A percentile compares a stretch with the other conserved stretches of the same genome.
These are phyloP conservation scores for Drosophila atripex DNA, from an alignment of 2,888 invertebrate species.

Conservation along the genomic window DNA sequence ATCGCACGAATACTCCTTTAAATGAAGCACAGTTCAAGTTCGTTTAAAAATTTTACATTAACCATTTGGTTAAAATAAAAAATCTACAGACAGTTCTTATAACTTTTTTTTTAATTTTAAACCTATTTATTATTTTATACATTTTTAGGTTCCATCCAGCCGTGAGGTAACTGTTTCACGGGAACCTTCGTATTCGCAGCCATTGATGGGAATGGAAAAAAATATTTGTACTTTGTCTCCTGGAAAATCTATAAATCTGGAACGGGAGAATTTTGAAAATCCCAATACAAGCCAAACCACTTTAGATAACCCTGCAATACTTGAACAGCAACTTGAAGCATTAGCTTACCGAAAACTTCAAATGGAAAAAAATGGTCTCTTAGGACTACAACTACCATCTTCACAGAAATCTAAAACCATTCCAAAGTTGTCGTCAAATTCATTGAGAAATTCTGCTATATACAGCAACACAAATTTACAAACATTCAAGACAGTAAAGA, in stretches of 20 bases:
- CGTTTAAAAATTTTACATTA: too few relatives aligned
- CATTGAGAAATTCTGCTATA: slow-evolving; percentile 41
- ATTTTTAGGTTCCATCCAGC: slow-evolving; percentile 88
- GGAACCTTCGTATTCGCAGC: slow-evolving; percentile 90
- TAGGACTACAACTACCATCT: slow-evolving; percentile 46
- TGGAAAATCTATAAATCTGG: slow-evolving; percentile 60
- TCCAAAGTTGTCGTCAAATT: slow-evolving; percentile 71
- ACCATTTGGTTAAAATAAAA: too few relatives aligned
- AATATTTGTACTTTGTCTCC: slow-evolving; percentile 43
- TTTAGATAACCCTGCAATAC: slow-evolving; percentile 82
- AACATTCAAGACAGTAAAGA: neutral
- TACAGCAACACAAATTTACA: slow-evolving; percentile 39
- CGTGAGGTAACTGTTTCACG: slow-evolving; percentile 88
- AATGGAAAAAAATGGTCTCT: slow-evolving; percentile 80
- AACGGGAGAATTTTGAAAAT: slow-evolving; percentile 50
- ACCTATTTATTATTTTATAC: slow-evolving; percentile 1
- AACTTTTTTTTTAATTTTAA: neutral
- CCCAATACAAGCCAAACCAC: slow-evolving; percentile 72
- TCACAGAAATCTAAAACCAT: slow-evolving; percentile 24
- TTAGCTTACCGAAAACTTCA: slow-evolving; percentile 84
- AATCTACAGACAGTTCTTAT: neutral
- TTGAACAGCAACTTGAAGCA: slow-evolving; percentile 83
- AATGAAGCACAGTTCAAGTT: too few relatives aligned
- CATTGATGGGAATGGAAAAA: slow-evolving; percentile 85
- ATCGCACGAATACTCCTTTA: too few relatives aligned